These are phyloP conservation scores for Drosophila parvula DNA, from an alignment of 1,140 invertebrate species.

Conservation along the genomic window DNA sequence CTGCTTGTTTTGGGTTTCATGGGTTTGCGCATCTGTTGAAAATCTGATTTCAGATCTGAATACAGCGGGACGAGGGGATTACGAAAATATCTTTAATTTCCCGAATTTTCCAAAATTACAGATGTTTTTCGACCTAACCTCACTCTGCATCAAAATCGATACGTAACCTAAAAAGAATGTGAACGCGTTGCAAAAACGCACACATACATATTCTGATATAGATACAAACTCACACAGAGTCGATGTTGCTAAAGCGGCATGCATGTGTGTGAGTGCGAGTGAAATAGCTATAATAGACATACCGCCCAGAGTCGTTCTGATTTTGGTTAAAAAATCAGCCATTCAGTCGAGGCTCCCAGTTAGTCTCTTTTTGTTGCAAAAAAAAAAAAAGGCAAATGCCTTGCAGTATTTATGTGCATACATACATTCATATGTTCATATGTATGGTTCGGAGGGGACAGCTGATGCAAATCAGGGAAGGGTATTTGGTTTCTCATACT, in stretches of 20 bases:
- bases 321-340: background rate
- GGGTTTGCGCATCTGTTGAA: slow-evolving; percentile 1
- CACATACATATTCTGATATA: slow-evolving; percentile 52
- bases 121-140: slow-evolving; percentile 68
- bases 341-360: background rate
- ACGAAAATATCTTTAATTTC: background rate
- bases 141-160: slow-evolving; percentile 75
- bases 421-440: background rate
- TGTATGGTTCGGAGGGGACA: background rate
- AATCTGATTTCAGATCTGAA: slow-evolving; percentile 4
- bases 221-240: slow-evolving; percentile 49
- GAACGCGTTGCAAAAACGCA: slow-evolving; percentile 63
- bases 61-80: background rate
- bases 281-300: slow-evolving; percentile 70
- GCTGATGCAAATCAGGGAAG: background rate
- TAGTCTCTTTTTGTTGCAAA: background rate
- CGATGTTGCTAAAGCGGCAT: slow-evolving; percentile 21
- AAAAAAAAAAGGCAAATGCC: background rate
- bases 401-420: background rate
- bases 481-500: background rate
- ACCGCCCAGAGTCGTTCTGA: slow-evolving; percentile 26
- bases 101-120: slow-evolving; percentile 7
- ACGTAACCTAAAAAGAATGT: slow-evolving; percentile 82
- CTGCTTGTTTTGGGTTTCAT: slow-evolving; percentile 1
- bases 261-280: slow-evolving; percentile 27